Conservation (phyloP, 2,113 vertebrate genomes). For the Gallinago jamesoni region DNA sequence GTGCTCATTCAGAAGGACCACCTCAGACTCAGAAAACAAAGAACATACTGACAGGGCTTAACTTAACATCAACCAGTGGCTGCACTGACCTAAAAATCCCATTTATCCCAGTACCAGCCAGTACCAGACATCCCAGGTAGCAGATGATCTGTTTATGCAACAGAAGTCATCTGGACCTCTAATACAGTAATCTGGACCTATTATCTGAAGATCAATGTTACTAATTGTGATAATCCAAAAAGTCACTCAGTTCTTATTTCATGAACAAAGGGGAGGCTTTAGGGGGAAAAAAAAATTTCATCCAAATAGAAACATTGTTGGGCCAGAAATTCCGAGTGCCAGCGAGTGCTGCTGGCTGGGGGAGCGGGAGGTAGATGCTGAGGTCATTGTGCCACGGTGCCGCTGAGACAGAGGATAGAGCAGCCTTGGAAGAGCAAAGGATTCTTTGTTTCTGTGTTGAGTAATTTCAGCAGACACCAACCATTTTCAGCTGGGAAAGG, state of each 20-base stretch:
- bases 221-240: neutral
- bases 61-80: neutral
- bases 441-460: neutral
- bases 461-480: neutral
- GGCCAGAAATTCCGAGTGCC: neutral
- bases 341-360: rapidly evolving
- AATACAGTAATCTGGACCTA: neutral
- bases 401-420: neutral
- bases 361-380: neutral
- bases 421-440: neutral
- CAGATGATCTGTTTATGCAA: neutral
- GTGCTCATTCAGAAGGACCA: neutral
- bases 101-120: neutral
- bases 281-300: neutral
- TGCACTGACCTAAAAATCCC: neutral
- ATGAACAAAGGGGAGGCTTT: neutral
- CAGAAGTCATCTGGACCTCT: neutral
- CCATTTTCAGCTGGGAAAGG: neutral
- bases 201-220: neutral
- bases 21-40: neutral
- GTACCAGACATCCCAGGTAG: neutral
- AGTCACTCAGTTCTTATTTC: neutral
- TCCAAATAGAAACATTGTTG: neutral
- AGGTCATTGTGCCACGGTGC: neutral
- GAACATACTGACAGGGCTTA: neutral